Conservation (phyloP, 2,888 invertebrate species). For the Coelinius sp. region DNA sequence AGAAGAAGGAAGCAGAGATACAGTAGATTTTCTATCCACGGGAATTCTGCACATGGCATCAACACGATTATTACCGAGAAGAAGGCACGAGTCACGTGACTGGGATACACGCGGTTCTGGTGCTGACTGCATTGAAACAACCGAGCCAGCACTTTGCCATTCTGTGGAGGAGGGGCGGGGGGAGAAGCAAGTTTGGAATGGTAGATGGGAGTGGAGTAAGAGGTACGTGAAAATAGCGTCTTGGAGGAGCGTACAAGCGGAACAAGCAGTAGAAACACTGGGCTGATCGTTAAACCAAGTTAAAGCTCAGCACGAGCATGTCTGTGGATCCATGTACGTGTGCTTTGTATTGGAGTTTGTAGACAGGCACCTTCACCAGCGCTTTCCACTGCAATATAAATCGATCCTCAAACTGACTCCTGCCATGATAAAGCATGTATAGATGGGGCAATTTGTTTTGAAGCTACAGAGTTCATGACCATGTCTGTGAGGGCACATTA, state of each 20-base stretch:
- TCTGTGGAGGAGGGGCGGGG: constrained; percentile 1
- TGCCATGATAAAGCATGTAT: constrained; percentile 12
- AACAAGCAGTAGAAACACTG: constrained; percentile 11
- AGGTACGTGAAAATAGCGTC: constrained; percentile 26
- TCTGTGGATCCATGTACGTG: constrained; percentile 11
- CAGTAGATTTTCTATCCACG: neutral
- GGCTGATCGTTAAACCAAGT: constrained; percentile 33
- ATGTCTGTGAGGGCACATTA: constrained; percentile 4
- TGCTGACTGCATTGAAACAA: constrained; percentile 29
- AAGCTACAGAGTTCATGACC: constrained; percentile 7
- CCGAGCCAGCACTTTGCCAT: constrained; percentile 25
- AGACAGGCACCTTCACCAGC: neutral
- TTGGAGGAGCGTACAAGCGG: constrained; percentile 24
- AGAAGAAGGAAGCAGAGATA: neutral
- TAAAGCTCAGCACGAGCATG: constrained; percentile 22
- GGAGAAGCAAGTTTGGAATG: constrained; percentile 1
- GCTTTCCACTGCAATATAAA: constrained; percentile 22
- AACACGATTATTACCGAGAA: constrained; percentile 30
- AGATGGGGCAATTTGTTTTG: constrained; percentile 17
- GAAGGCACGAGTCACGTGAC: constrained; percentile 33
- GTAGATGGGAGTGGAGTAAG: constrained; percentile 13
- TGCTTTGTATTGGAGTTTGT: constrained; percentile 15
- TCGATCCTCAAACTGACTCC: constrained; percentile 31
- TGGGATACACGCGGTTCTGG: constrained; percentile 31
- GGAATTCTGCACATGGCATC: constrained; percentile 32